Evolutionary conservation across 64 coral and sea anemone genomes (phyloP).

Genomic region (Orbicella faveolata): DNA sequence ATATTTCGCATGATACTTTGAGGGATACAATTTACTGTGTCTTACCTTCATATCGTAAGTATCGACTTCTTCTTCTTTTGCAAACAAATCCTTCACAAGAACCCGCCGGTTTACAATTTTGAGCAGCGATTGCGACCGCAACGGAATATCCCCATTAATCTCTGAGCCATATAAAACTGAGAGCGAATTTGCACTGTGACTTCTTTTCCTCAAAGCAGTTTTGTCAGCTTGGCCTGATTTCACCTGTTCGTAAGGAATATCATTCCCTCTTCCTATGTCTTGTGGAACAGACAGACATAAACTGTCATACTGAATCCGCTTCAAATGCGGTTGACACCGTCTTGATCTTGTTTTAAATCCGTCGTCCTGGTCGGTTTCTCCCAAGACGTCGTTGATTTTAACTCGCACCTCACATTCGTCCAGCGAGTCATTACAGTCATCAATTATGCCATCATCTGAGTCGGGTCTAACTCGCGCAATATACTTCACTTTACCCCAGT

Average conservation of each 20-base stretch:
- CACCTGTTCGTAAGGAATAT: neutral
- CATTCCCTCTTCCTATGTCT: neutral
- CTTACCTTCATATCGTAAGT: conserved; percentile 8
- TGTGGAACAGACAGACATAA: conserved; percentile 1
- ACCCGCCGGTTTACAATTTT: neutral
- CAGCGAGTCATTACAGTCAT: conserved; percentile 1
- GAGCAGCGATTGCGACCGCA: neutral
- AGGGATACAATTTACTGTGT: neutral
- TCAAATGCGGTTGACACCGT: conserved; percentile 3
- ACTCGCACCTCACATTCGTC: neutral
- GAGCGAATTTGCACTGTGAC: neutral
- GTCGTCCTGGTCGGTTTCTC: neutral
- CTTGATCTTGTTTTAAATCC: neutral
- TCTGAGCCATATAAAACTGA: neutral
- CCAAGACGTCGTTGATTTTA: conserved; percentile 5
- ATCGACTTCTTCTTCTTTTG: neutral
- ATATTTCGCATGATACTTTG: neutral
- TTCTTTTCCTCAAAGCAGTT: neutral
- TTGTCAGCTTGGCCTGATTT: neutral
- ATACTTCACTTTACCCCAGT: conserved; percentile 33
- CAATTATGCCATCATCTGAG: neutral
- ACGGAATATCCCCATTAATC: conserved; percentile 7
- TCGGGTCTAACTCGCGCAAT: conserved; percentile 17
- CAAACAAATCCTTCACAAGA: conserved; percentile 23
- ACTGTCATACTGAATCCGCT: neutral